Evolutionary conservation across 2,113 vertebrate species (phyloP).

Genomic region (Corynorhinus townsendii): DNA sequence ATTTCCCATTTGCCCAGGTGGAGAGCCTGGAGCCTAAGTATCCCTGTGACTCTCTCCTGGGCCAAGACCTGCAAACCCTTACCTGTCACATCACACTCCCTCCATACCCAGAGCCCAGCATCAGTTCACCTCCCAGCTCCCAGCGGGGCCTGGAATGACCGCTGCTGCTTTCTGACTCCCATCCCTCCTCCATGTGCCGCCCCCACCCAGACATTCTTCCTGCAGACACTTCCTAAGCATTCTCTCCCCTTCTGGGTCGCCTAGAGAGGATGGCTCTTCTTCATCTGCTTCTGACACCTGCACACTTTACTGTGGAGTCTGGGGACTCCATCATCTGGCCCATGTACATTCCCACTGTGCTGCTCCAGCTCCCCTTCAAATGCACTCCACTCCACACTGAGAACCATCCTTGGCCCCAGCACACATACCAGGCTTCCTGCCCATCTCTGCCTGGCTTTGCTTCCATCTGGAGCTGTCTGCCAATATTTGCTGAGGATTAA

Average conservation of each 20-base stretch:
- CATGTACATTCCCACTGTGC: rapidly evolving
- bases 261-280: not conserved
- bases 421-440: too few relatives aligned
- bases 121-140: not conserved
- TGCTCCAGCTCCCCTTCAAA: not conserved
- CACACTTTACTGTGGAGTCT: not conserved
- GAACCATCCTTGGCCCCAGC: not conserved
- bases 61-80: not conserved
- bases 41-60: not conserved
- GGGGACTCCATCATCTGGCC: not conserved
- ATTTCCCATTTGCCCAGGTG: not conserved
- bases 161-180: not conserved
- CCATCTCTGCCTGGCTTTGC: not conserved
- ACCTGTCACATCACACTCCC: too few relatives aligned
- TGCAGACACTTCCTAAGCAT: not conserved
- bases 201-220: not conserved
- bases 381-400: rapidly evolving
- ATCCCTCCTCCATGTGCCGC: rapidly evolving
- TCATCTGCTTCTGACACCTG: not conserved
- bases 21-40: not conserved
- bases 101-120: not conserved
- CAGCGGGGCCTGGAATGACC: not conserved
- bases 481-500: constrained; percentile 67
- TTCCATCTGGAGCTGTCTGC: not conserved
- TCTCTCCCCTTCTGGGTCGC: not conserved